These are phyloP conservation scores for Diplogasteroides magnus DNA, from an alignment of 1,140 invertebrate species.

Conservation along the genomic window DNA sequence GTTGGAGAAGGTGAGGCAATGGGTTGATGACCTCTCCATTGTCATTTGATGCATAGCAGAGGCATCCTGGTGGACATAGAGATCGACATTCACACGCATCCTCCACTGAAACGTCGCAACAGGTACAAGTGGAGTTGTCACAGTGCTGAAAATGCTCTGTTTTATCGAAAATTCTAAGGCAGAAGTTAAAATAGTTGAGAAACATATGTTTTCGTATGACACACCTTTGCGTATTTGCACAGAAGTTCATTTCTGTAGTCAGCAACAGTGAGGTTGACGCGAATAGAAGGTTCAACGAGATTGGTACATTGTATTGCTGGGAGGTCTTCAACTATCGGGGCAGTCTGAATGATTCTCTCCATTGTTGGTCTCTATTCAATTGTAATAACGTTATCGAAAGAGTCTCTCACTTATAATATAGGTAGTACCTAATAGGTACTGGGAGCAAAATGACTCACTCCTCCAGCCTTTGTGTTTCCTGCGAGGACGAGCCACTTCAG, in stretches of 20 bases:
- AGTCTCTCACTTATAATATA: not conserved
- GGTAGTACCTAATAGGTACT: too few species aligned
- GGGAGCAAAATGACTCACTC: not conserved
- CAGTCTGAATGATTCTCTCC: slow-evolving; percentile 7
- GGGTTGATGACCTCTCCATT: not conserved
- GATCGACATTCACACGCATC: not conserved
- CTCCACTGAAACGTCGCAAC: not conserved
- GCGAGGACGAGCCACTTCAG: slow-evolving; percentile 30
- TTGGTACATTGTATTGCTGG: slow-evolving; percentile 6
- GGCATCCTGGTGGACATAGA: not conserved
- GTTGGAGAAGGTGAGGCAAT: too few species aligned
- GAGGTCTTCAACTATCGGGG: slow-evolving; percentile 16
- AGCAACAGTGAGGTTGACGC: slow-evolving; percentile 16
- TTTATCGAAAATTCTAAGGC: not conserved
- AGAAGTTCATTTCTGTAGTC: slow-evolving; percentile 23
- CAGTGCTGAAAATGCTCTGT: not conserved
- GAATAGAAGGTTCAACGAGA: slow-evolving; percentile 1
- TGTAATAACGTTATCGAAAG: not conserved
- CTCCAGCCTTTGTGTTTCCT: slow-evolving; percentile 1
- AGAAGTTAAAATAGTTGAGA: not conserved
- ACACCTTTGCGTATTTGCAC: slow-evolving; percentile 32
- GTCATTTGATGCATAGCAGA: not conserved
- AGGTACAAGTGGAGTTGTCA: not conserved
- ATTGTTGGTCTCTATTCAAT: slow-evolving; percentile 1
- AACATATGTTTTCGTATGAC: too few species aligned